Evolutionary conservation across 2,113 vertebrate species (phyloP), one percentile per base, ranked within the genome.

Genomic region (Cygnus atratus): DNA sequence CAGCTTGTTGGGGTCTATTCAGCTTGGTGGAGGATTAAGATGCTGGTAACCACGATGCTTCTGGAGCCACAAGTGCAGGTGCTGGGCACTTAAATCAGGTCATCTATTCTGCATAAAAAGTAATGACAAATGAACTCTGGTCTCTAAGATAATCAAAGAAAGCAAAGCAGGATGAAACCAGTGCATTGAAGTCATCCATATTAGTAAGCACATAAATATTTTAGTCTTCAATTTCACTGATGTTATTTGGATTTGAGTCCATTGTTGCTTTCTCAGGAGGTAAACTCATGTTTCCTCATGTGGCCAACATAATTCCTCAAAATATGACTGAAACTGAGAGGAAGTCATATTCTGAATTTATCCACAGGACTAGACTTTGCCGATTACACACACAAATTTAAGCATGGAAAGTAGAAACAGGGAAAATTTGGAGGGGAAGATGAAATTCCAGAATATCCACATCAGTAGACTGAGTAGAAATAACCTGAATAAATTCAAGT

Each of bases 1-100:
- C 35, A 44, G 13, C 48, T 17, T 28, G 6, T 10, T 63, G 55
- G 66, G 31, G 11, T 54, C 67, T 52, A 0, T 17, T 1, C 0
- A 54, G 8, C 15, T 48, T 48, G 46, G 46, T 48, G 46, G 46
- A 48, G 10, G 46, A 48, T 48, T 37, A 33, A 14, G 24, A 2
- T 20, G 8, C 48, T 52, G 41, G 8, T 13, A 78, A 58, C 11
- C 43, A 7, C 1, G 6, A 20, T 6, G 25, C 6, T 44, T 58
- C 67, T 41, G 21, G 13, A 25, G 29, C 57, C 70, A 21, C 14
- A 43, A 46, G 18, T 7, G 4, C 21, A 13, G 10, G 7, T 58
- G 9, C 8, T 46, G 39, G 44, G 19, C 11, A 74, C 67, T 29
- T 44, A 52, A 50, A 76, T 61, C 16, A 31, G 13, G 33, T 50